Conservation (phyloP, 1,140 invertebrate species). For the Monochamus saltuarius region DNA sequence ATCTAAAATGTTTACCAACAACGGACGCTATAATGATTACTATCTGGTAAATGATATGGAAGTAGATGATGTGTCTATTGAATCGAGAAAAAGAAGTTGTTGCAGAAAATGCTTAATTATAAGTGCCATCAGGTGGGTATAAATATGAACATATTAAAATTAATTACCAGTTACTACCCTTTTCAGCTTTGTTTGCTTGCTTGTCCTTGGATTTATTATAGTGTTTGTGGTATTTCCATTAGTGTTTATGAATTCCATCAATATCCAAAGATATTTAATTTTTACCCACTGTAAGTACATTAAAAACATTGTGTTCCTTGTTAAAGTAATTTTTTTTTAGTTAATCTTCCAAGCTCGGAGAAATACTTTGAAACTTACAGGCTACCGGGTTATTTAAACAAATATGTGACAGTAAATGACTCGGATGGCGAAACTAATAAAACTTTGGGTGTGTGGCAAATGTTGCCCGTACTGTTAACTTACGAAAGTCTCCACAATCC, state of each 20-base stretch:
- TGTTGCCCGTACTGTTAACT: constrained; percentile 35
- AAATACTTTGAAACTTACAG: constrained; percentile 34
- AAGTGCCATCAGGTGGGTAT: background rate
- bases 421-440: constrained; percentile 19
- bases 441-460: constrained; percentile 41
- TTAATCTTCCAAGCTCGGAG: constrained; percentile 29
- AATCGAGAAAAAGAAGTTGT: constrained; percentile 4
- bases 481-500: constrained; percentile 25
- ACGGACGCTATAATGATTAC: constrained; percentile 22
- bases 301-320: background rate
- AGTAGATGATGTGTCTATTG: constrained; percentile 3
- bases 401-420: constrained; percentile 38
- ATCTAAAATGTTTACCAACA: too few relatives aligned
- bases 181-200: constrained; percentile 27
- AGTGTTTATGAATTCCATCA: constrained; percentile 36
- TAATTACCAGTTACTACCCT: constrained; percentile 4
- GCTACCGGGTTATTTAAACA: constrained; percentile 33
- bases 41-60: constrained; percentile 28
- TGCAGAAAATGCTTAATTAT: constrained; percentile 4
- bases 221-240: constrained; percentile 39
- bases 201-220: constrained; percentile 25
- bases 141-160: background rate
- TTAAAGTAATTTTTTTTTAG: constrained; percentile 28
- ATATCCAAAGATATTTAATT: constrained; percentile 34
- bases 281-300: constrained; percentile 42